phyloP scores from a whole-genome alignment of 2,888 invertebrate genomes.

The Calliscelio sp. region DNA sequence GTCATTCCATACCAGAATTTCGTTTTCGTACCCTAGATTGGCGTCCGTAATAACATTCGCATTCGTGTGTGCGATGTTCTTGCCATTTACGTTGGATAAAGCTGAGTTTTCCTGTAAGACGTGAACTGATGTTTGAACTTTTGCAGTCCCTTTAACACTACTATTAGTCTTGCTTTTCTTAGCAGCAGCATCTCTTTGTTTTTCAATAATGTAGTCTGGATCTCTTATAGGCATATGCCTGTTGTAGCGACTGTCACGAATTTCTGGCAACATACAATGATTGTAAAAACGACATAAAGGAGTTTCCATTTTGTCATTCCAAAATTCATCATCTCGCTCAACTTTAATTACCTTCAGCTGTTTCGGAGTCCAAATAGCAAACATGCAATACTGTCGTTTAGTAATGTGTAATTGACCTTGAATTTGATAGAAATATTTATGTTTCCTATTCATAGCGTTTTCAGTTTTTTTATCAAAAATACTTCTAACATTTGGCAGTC shows the following conservation, averaged over 20 bases:
- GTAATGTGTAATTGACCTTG: slow-evolving; percentile 61
- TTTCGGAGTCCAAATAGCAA: slow-evolving; percentile 33
- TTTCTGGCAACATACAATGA: slow-evolving; percentile 56
- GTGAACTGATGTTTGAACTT: too few relatives aligned
- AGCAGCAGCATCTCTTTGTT: too few relatives aligned
- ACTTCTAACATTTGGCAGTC: neutral
- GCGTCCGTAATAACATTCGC: too few relatives aligned
- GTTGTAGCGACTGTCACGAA: slow-evolving; percentile 25
- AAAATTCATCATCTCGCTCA: slow-evolving; percentile 1
- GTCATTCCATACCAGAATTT: too few relatives aligned
- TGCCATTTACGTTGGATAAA: too few relatives aligned
- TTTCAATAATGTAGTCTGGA: slow-evolving; percentile 18
- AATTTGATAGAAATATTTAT: slow-evolving; percentile 54
- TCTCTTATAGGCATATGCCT: slow-evolving; percentile 32
- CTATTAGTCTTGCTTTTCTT: too few relatives aligned
- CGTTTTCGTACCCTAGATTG: too few relatives aligned
- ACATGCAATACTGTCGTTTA: slow-evolving; percentile 32
- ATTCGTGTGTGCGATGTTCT: too few relatives aligned
- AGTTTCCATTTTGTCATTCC: neutral
- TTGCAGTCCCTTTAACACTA: too few relatives aligned
- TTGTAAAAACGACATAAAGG: neutral
- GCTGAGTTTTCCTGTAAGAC: too few relatives aligned
- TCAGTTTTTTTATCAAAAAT: neutral
- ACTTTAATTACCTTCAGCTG: slow-evolving; percentile 13
- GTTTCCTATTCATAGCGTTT: slow-evolving; percentile 37